Evolutionary conservation across 2,113 vertebrate species (phyloP), one percentile per base, ranked within the genome.

Genomic region (Petroica traversi): DNA sequence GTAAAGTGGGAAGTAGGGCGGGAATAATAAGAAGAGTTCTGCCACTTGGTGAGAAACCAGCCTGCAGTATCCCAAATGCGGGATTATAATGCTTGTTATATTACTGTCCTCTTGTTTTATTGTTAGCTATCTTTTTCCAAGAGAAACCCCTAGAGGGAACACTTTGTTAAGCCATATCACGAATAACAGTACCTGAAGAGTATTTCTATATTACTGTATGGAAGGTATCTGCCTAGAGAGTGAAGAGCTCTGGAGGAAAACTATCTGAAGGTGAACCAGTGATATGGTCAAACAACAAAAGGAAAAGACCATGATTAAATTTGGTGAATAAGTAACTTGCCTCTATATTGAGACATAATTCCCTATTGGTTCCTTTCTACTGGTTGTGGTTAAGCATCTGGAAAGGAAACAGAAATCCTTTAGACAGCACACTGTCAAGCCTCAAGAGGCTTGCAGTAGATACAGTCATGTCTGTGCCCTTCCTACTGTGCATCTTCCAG

Each of bases 111-210:
- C 46, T 87, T 40, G 14, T 26, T 95, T 89, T 82, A 41, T 36
- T 59, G 36, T 41, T 67, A 34, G 3, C 17, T 25, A 29, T 29
- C 76, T 91, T 62, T 85, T 93, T 62, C 62, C 48, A 67, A 45
- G 19, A 74, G 54, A 84, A 95, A 52, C 81, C 51, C 94, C 85
- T 91, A 89, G 89, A 95, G 84, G 85, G 90, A 97, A 88, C 78
- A 92, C 45, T 97, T 95, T 54, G 38, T 95, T 84, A 94, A 96
- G 80, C 24, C 45, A 78, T 61, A 46, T 62, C 6, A 0, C 2
- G 0, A 85, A 46, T 69, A 81, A 33, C 46, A 75, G 51, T 28
- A 82, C 61, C 58, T n/a, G 34, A 79, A 76, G 34, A 45, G 8
- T 43, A 31, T 76, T 85, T 73, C 73, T 87, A 8, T 52, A 28